Base-by-base conservation (phyloP, 1,140 invertebrate species). In the Neodiprion virginianus region DNA sequence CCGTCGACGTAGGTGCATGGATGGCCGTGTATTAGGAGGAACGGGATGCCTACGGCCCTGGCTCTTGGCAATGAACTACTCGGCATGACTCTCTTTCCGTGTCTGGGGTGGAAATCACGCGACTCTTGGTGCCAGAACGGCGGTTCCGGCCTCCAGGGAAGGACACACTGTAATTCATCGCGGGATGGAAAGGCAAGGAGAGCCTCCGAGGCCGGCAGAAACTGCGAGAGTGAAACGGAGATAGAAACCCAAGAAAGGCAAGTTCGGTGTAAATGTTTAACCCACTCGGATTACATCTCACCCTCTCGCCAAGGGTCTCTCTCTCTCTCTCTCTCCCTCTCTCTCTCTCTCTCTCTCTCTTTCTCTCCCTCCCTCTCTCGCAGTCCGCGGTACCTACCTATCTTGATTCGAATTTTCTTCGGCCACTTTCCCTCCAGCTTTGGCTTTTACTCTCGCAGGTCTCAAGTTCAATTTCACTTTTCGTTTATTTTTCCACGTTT, bases 241-340 rank as follows among this genome's bases (percentile, higher is more conserved):
- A 69, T 69, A 47, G 67, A 69, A 21, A 11, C 12, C 17, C 9
- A 23, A 69, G 23, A 47, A 69, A 12, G 67, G 11, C 11, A 47
- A 69, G 11, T 69, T 69, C 17, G 17, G 17, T 69, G 67, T 69
- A 69, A 69, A 69, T 69, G 12, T 14, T 69, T 69, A 69, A 69
- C 17, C 40, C 40, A 23, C 67, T 69, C 40, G 17, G 40, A 47
- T 69, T 47, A 47, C 40, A 69, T 21, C 67, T 69, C 17, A 69
- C 61, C 17, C 61, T 65, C 61, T 14, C 61, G 12, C 12, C 61
- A 14, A 65, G 28, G 28, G 28, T 40, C 28, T 40, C 28, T 40
- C 28, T 40, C 28, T 14, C 61, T 65, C 7, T 65, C 61, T 17
- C 7, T 69, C 7, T 11, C 11, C 5, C 8, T 17, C 28, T 68